These are phyloP conservation scores for Syrphus vitripennis DNA, from an alignment of 2,888 invertebrate genomes.

Conservation along the genomic window DNA sequence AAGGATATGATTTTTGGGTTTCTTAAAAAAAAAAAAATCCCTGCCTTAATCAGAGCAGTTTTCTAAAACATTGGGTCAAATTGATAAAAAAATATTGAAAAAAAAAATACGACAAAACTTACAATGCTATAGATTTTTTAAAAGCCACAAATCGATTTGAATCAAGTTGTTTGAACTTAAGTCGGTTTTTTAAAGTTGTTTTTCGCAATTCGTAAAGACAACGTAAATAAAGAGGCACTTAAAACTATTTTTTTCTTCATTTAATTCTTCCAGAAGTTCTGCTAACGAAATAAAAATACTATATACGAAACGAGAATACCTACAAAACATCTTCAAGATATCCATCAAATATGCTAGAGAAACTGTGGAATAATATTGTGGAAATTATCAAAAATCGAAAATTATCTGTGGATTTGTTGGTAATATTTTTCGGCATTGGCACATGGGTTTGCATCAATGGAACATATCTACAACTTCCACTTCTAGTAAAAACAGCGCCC, in stretches of 20 bases:
- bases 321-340: conserved; percentile 71
- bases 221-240: background rate
- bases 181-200: no score
- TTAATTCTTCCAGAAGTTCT: conserved; percentile 33
- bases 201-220: no score
- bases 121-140: no score
- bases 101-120: no score
- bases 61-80: no score
- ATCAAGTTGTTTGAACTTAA: no score
- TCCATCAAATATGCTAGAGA: conserved; percentile 73
- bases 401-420: conserved; percentile 85
- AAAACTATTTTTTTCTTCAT: background rate
- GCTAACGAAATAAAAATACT: no score
- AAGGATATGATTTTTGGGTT: no score
- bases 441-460: conserved; percentile 95
- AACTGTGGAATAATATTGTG: conserved; percentile 73
- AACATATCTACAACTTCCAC: conserved; percentile 93
- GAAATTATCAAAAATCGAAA: conserved; percentile 75
- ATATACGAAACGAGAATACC: conserved; percentile 69
- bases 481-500: conserved; percentile 90
- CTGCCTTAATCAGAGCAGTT: no score
- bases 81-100: no score
- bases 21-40: no score
- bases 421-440: conserved; percentile 89
- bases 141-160: no score